These are phyloP conservation scores for Cladorhizidae sp. DNA, from an alignment of 37 sponge, comb jelly and placozoan genomes.

Conservation along the genomic window DNA sequence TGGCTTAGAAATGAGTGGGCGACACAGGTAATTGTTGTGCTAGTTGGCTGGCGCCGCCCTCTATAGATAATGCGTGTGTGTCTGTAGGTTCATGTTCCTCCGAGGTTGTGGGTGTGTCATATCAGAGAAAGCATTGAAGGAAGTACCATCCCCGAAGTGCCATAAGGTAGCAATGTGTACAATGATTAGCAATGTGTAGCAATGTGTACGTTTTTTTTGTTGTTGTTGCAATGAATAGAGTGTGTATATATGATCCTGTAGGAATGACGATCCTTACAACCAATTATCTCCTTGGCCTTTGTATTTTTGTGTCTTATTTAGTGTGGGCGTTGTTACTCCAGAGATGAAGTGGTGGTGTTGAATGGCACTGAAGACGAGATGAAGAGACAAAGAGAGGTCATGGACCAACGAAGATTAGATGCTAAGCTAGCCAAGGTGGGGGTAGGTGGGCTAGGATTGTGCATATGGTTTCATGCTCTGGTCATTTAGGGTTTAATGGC, in stretches of 20 bases:
- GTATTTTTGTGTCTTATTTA: neutral
- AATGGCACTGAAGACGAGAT: slow-evolving; percentile 86
- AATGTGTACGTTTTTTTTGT: too few relatives aligned
- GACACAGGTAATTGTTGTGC: slow-evolving; percentile 36
- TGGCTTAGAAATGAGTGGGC: slow-evolving; percentile 97
- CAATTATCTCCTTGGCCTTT: too few relatives aligned
- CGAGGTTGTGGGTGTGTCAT: slow-evolving; percentile 89
- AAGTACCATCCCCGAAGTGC: slow-evolving; percentile 81
- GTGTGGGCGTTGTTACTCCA: slow-evolving; percentile 67
- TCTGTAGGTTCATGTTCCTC: slow-evolving; percentile 48
- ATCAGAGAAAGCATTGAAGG: slow-evolving; percentile 84
- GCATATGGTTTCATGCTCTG: too few relatives aligned
- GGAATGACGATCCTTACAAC: too few relatives aligned
- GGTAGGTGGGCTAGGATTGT: neutral
- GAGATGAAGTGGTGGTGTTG: slow-evolving; percentile 63
- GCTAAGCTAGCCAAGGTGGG: slow-evolving; percentile 42
- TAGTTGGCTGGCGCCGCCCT: neutral
- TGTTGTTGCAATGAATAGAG: too few relatives aligned
- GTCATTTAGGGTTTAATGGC: too few relatives aligned
- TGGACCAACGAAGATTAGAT: slow-evolving; percentile 59
- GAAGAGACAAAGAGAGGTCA: slow-evolving; percentile 46
- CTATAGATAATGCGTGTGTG: neutral
- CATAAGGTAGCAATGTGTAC: too few relatives aligned
- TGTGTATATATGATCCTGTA: too few relatives aligned
- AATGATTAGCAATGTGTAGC: too few relatives aligned